A percentile compares a stretch with the other conserved stretches of the same genome.
These are phyloP conservation scores for Cenopis cana DNA, from an alignment of 2,888 invertebrate genomes.

Conservation along the genomic window DNA sequence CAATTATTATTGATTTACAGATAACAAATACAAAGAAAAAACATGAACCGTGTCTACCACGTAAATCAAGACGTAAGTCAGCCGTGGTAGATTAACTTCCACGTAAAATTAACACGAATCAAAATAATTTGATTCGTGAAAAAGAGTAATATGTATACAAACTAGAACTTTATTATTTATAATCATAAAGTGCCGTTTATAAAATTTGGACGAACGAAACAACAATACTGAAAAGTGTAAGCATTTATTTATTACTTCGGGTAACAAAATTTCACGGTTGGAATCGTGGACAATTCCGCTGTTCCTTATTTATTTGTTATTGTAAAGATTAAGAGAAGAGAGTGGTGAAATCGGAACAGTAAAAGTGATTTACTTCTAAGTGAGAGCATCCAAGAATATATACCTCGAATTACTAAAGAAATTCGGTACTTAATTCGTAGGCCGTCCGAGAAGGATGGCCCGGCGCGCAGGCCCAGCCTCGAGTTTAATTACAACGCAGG, in stretches of 20 bases:
- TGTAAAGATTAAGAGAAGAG: slow-evolving; percentile 65
- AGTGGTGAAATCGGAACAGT: slow-evolving; percentile 77
- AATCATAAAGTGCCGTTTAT: no score
- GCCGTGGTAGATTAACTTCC: no score
- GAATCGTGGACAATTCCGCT: slow-evolving; percentile 11
- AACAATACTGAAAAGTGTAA: background rate
- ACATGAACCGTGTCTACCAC: no score
- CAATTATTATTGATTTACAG: no score
- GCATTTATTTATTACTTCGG: background rate
- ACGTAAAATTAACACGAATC: no score
- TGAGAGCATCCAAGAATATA: slow-evolving; percentile 78
- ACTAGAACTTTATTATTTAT: no score
- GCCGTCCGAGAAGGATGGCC: slow-evolving; percentile 82
- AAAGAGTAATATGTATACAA: no score
- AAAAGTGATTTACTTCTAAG: slow-evolving; percentile 83
- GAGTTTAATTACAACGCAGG: slow-evolving; percentile 83
- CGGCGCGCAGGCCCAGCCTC: slow-evolving; percentile 69
- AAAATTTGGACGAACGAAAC: background rate
- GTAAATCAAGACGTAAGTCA: no score
- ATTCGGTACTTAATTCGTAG: slow-evolving; percentile 84
- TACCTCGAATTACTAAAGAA: slow-evolving; percentile 83
- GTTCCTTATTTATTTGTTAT: slow-evolving; percentile 39
- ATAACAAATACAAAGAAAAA: no score
- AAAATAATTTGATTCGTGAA: no score
- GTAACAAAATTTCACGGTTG: background rate